phyloP scores from a whole-genome alignment of 2,888 invertebrate genomes.

The Dascillus cervinus region DNA sequence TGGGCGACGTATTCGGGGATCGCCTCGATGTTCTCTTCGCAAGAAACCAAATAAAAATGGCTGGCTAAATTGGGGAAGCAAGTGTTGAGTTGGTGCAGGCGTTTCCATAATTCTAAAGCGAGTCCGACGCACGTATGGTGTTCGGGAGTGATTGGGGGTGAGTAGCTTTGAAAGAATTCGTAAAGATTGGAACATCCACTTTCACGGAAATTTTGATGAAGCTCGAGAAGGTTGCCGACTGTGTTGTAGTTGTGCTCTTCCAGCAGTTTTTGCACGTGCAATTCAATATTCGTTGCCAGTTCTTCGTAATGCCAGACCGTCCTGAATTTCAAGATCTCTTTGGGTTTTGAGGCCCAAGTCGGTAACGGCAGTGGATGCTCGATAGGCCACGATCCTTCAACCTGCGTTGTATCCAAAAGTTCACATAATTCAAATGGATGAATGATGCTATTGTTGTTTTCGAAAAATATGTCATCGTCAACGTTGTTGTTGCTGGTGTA shows the following conservation, averaged over 20 bases:
- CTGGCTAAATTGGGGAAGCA: slow-evolving; percentile 60
- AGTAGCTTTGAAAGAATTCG: slow-evolving; percentile 68
- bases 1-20: slow-evolving; percentile 54
- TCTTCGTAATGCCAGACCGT: slow-evolving; percentile 66
- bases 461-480: slow-evolving; percentile 13
- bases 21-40: slow-evolving; percentile 73
- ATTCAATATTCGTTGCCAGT: slow-evolving; percentile 71
- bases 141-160: slow-evolving; percentile 67
- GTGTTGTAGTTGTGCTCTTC: slow-evolving; percentile 86
- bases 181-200: slow-evolving; percentile 57
- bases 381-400: slow-evolving; percentile 55
- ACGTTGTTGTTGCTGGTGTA: too few relatives aligned
- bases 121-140: slow-evolving; percentile 87
- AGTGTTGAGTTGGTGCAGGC: slow-evolving; percentile 53
- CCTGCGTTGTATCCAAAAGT: slow-evolving; percentile 35
- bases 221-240: slow-evolving; percentile 71
- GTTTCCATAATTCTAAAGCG: slow-evolving; percentile 68
- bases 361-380: slow-evolving; percentile 70
- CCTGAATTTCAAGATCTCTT: slow-evolving; percentile 45
- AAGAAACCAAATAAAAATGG: slow-evolving; percentile 69
- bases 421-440: slow-evolving; percentile 8
- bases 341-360: slow-evolving; percentile 53
- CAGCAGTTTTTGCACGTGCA: slow-evolving; percentile 69
- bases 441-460: slow-evolving; percentile 17
- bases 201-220: slow-evolving; percentile 57